Conservation (phyloP, 2,888 invertebrate genomes). For the Hydrotaea cyrtoneurina region DNA sequence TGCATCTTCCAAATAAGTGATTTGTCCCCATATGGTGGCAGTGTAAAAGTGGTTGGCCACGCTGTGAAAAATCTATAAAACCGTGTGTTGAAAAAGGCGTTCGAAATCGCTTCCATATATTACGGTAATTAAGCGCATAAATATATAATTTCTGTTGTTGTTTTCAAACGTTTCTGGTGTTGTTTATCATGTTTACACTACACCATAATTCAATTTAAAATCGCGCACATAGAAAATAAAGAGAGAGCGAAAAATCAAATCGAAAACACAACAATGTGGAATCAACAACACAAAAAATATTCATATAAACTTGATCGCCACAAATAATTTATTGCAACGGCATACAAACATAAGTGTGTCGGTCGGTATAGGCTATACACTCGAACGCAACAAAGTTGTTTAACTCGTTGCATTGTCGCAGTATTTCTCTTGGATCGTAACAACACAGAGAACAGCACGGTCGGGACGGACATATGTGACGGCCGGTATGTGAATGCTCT, state of each 20-base stretch:
- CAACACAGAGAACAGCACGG: not conserved
- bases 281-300: not conserved
- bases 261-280: not conserved
- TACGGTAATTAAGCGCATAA: too few species aligned
- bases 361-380: not conserved
- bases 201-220: not conserved
- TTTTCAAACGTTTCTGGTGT: not conserved
- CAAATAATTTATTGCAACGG: conserved; percentile 17
- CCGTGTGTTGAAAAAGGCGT: too few species aligned
- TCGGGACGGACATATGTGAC: not conserved
- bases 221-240: not conserved
- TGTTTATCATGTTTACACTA: conserved; percentile 3
- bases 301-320: conserved; percentile 20
- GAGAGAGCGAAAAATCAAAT: not conserved
- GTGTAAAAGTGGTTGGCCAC: too few species aligned
- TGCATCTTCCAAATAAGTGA: conserved; percentile 2
- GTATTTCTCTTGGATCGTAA: not conserved
- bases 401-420: conserved; percentile 31
- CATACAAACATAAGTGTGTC: not conserved
- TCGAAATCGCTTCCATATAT: too few species aligned
- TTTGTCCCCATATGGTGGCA: not conserved
- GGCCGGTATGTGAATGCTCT: not conserved
- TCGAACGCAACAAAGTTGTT: conserved; percentile 27
- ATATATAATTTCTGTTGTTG: too few species aligned
- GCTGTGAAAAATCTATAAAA: too few species aligned